Evolutionary conservation across 2,888 invertebrate genomes (phyloP).

Genomic region (Ormyrus nitidulus): DNA sequence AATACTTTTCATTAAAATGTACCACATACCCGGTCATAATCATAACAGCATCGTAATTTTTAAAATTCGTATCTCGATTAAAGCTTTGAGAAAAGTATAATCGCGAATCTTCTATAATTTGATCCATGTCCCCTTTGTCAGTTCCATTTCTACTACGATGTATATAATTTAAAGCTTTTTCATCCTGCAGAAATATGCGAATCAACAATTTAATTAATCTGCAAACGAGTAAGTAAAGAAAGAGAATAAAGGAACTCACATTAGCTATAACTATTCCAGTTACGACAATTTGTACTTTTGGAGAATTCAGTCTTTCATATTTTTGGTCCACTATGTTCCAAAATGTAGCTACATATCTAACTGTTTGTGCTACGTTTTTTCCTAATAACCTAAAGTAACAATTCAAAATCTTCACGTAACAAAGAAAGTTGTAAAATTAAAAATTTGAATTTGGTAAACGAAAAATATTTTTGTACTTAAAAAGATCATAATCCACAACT

Average conservation of each 20-base stretch:
- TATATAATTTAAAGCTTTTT: neutral
- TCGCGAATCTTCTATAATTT: neutral
- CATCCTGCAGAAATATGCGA: neutral
- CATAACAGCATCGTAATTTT: neutral
- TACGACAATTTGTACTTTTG: neutral
- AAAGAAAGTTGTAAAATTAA: neutral
- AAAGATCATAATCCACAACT: neutral
- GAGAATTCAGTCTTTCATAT: neutral
- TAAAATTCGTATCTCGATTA: neutral
- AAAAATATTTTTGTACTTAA: neutral
- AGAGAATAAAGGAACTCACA: neutral
- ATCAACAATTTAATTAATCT: neutral
- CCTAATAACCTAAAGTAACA: neutral
- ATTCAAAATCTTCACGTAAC: neutral
- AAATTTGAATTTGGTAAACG: neutral
- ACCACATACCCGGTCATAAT: slow-evolving; percentile 1
- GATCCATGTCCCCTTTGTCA: neutral
- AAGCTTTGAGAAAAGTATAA: neutral
- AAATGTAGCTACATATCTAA: neutral
- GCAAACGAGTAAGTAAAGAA: neutral
- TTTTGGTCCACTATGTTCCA: slow-evolving; percentile 11
- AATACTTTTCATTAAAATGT: too few relatives aligned
- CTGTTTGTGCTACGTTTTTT: neutral
- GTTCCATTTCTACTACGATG: neutral
- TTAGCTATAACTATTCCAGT: slow-evolving; percentile 2